Base-by-base conservation (phyloP, 2,113 vertebrate species). In the Nestor notabilis region DNA sequence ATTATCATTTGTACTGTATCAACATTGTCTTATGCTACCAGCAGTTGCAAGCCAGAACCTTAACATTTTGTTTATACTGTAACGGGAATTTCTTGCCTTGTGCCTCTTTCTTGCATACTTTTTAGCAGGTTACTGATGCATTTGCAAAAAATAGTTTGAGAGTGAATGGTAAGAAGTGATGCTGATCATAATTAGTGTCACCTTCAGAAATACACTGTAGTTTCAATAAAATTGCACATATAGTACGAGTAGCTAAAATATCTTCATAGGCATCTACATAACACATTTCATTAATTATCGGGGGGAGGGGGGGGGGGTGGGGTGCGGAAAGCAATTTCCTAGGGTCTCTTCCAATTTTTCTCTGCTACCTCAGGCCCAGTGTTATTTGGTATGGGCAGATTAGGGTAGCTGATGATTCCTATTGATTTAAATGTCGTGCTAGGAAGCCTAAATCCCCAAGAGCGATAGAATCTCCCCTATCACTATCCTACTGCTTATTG, bases 401-500 rank as follows among this genome's bases (percentile, higher is more conserved):
- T 94, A 96, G 90, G 80, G 79, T 89, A 92, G 86, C 92, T 97
- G 97, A 96, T 96, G 94, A 92, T 95, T 95, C 87, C 58, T 95
- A 96, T 97, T 93, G 94, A 97, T 97, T 97, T 92, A 95, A 97
- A 97, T 91, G 91, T 95, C 10, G 53, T 97, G 86, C 94, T 95
- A 96, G 91, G 95, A 97, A 95, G 95, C 89, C 95, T 79, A 96
- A 96, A 97, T 97, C 89, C 97, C 96, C 97, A 95, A 95, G 92
- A 97, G 94, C 92, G 95, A 97, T 94, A 94, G 96, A 97, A 97
- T 94, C 91, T 92, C 95, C 95, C 96, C 92, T 97, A 96, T 97
- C 96, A 95, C 92, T 97, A 97, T 96, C 94, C 94, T 93, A 92
- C 89, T 97, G 94, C 97, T 97, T 97, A 95, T 95, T 97, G 95